Evolutionary conservation across 2,888 invertebrate genomes (phyloP), one percentile per base, ranked within the genome.

Genomic region (Ischnus inquisitorius): DNA sequence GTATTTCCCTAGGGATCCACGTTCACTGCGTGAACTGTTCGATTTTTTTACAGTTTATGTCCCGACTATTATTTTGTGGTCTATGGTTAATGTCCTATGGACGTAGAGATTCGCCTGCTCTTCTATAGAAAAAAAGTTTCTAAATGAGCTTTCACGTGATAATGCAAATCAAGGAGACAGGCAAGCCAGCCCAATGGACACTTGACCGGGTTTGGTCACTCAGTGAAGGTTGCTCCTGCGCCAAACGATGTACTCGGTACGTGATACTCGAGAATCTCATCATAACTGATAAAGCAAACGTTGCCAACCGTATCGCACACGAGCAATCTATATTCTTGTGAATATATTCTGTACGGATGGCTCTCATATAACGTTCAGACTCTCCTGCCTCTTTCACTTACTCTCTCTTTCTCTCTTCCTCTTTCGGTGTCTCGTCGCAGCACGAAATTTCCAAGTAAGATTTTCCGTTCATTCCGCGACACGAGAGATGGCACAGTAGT

Each of bases 401-500:
- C 34, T 2, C 34, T 2, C 34, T 34, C 34, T 34, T 8, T 34
- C 34, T 34, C 34, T 34, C 34, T 1, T 34, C 34, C 34, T 34
- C 34, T 34, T 34, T 34, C 34, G 34, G 5, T 34, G 34, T 34
- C 16, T 60, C 41, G 28, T 39, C 57, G 43, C 46, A 12, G 43
- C 16, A 54, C 65, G 43, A 57, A 79, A 68, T 74, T 74, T 74
- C 72, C 62, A 67, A 43, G 68, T 68, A 74, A 65, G 74, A 80
- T 75, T 75, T 75, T 75, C 75, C 75, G 75, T 62, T 75, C 74
- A 69, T 57, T 60, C 67, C 3, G 14, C 34, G 22, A 68, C 25
- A 54, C 16, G 48, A 25, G 60, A 68, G 72, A 80, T 22, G 65
- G n/a, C 16, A 34, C 5, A 34, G 57, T 25, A 19, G 39, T 22